phyloP scores from a whole-genome alignment of 2,888 invertebrate species.

The Euzophera pinguis region DNA sequence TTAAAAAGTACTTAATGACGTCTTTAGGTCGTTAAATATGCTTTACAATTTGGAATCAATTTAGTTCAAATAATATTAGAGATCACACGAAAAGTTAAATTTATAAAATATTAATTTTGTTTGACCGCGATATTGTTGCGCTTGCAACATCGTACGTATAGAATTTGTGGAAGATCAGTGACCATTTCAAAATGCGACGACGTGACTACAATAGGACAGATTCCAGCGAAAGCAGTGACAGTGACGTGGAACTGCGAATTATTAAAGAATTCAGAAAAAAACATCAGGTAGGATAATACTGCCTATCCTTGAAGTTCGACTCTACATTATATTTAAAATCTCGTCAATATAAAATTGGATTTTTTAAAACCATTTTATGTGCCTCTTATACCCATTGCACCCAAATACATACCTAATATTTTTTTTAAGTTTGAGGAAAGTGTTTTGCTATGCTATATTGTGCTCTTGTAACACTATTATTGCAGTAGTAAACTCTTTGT shows the following conservation, averaged over 20 bases:
- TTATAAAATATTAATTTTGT: conserved; percentile 8
- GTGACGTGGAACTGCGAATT: conserved; percentile 30
- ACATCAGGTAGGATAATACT: conserved; percentile 31
- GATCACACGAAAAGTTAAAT: neutral
- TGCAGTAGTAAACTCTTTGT: too few species aligned
- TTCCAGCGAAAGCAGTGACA: conserved; percentile 29
- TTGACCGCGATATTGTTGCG: conserved; percentile 1
- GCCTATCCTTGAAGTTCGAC: neutral
- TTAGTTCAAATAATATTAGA: neutral
- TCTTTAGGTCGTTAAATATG: neutral
- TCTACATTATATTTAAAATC: neutral
- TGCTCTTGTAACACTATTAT: too few species aligned
- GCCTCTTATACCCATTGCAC: too few species aligned
- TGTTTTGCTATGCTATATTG: too few species aligned
- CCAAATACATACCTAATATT: too few species aligned
- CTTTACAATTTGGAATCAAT: conserved; percentile 11
- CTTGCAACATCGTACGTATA: conserved; percentile 16
- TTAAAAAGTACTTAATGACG: conserved; percentile 9
- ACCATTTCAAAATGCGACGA: conserved; percentile 16
- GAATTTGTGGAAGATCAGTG: conserved; percentile 22
- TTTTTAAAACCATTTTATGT: too few species aligned
- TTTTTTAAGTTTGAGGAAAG: too few species aligned
- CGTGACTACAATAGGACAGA: conserved; percentile 9
- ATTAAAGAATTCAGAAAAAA: conserved; percentile 25
- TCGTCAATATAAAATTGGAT: too few species aligned